Evolutionary conservation across 2,797 vertebrate species (phyloP).

Genomic region (Austrolebias charrua): DNA sequence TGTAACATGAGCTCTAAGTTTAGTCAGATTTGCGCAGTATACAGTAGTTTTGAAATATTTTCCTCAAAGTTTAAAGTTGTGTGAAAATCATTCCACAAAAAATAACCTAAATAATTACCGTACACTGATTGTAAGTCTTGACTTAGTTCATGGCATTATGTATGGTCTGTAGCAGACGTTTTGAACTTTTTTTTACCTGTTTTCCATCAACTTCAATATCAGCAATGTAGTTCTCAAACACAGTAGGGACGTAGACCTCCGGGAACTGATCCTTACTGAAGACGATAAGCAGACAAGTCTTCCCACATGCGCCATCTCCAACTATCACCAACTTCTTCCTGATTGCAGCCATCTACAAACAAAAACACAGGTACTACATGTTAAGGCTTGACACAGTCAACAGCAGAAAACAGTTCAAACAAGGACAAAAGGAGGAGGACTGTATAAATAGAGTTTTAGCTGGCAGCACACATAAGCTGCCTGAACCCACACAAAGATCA

Average conservation of each 20-base stretch:
- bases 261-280: constrained; percentile 99
- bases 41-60: too few species aligned
- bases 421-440: constrained; percentile 7
- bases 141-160: neutral
- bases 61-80: too few species aligned
- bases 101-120: neutral
- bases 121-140: too few species aligned
- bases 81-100: too few species aligned
- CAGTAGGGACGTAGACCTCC: constrained; percentile 95
- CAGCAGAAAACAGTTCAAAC: constrained; percentile 12
- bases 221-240: constrained; percentile 98
- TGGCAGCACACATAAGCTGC: constrained; percentile 33
- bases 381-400: neutral
- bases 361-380: constrained; percentile 3
- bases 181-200: constrained; percentile 81
- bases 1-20: too few species aligned
- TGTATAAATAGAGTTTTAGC: constrained; percentile 33
- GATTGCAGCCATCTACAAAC: constrained; percentile 89
- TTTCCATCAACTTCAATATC: constrained; percentile 97
- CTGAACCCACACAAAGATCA: constrained; percentile 18
- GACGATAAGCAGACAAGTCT: constrained; percentile 95
- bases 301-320: constrained; percentile 94
- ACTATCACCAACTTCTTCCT: constrained; percentile 98
- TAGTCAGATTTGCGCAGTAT: too few species aligned
- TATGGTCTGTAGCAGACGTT: neutral